Percentiles rank a stretch among this genome's conserved stretches.
phyloP scores from a whole-genome alignment of 2,113 vertebrate genomes.

The Ceyx margarethae region DNA sequence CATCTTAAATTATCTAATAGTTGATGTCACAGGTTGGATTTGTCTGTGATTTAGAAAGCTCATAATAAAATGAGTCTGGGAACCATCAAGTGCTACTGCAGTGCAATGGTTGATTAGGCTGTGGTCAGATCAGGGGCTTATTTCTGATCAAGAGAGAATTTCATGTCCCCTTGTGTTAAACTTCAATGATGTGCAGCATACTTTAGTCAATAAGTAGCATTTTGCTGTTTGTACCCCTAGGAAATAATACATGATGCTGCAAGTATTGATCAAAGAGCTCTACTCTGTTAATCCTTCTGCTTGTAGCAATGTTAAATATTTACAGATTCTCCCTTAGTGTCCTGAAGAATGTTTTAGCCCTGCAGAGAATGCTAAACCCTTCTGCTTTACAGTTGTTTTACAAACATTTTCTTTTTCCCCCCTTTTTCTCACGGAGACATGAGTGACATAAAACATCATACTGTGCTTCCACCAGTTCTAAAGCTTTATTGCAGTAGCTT shows the following conservation, averaged over 20 bases:
- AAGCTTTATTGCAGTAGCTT: not conserved
- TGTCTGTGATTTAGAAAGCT: not conserved
- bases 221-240: not conserved
- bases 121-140: not conserved
- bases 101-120: conserved; percentile 11
- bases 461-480: not conserved
- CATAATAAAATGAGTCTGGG: not conserved
- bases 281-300: conserved; percentile 34
- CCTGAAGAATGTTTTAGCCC: conserved; percentile 3
- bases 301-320: conserved; percentile 47
- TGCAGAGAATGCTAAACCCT: not conserved
- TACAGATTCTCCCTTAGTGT: conserved; percentile 14
- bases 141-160: conserved; percentile 18
- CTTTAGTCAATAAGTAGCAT: conserved; percentile 44
- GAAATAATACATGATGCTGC: conserved; percentile 35
- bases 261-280: conserved; percentile 44
- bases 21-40: conserved; percentile 30
- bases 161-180: conserved; percentile 15
- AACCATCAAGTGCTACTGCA: conserved; percentile 2
- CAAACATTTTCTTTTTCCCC: not conserved
- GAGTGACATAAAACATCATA: not conserved
- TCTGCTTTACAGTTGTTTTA: not conserved
- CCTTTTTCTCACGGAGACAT: not conserved
- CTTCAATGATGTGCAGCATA: conserved; percentile 26
- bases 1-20: not conserved